Conservation (phyloP, 2,888 invertebrate genomes). For the Drosophila helvetica region DNA sequence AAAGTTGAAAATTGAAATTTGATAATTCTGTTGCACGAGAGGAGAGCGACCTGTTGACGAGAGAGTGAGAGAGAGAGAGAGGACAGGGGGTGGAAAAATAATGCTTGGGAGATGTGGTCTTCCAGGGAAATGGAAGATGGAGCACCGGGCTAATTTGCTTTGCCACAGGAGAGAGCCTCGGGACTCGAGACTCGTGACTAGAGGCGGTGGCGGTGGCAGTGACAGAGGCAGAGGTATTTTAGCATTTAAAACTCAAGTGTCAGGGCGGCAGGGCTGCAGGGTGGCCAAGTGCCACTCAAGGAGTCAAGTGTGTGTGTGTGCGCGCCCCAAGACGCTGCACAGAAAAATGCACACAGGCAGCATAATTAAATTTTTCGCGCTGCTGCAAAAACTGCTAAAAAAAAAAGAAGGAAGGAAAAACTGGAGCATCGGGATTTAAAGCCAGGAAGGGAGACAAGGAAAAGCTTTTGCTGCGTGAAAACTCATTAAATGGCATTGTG, state of each 20-base stretch:
- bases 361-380: constrained; percentile 37
- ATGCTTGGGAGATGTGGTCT: neutral
- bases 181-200: neutral
- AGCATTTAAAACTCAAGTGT: constrained; percentile 38
- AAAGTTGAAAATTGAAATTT: constrained; percentile 31
- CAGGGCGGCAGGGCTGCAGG: neutral
- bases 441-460: constrained; percentile 21
- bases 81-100: neutral
- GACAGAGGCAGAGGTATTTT: constrained; percentile 18
- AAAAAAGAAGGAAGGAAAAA: neutral
- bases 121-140: neutral
- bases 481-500: constrained; percentile 62
- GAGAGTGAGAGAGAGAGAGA: neutral
- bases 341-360: constrained; percentile 39
- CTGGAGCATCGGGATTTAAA: constrained; percentile 16
- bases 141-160: constrained; percentile 31
- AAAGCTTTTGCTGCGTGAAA: constrained; percentile 45
- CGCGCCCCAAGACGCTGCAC: constrained; percentile 57
- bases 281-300: constrained; percentile 63
- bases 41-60: constrained; percentile 20
- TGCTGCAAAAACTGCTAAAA: constrained; percentile 17
- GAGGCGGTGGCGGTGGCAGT: no score
- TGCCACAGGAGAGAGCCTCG: neutral
- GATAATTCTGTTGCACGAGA: constrained; percentile 2
- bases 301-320: constrained; percentile 77